Evolutionary conservation across 2,797 vertebrate species (phyloP), one percentile per base, ranked within the genome.

Genomic region (Sebastes hubbsi): DNA sequence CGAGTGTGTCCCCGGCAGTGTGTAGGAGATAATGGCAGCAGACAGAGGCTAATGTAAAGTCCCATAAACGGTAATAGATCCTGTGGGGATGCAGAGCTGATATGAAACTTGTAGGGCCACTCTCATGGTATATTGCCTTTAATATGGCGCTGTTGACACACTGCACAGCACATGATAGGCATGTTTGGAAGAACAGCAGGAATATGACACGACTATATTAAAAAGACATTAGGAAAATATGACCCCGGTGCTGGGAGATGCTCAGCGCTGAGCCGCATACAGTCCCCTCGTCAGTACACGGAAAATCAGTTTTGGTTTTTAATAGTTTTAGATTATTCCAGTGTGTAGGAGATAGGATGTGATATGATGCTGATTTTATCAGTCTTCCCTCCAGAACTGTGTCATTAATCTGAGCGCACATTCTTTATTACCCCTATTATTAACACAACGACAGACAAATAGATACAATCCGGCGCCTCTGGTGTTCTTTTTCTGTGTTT

Each of bases 51-150:
- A 93, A 92, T 93, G 92, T 91, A 87, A 85, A 92, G 87, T 55
- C 81, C 77, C 78, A 92, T 92, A 92, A 95, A 93, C 88, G 36
- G 34, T 91, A 92, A 94, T 92, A 89, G 88, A 89, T 91, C 91
- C 92, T 77, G 69, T 74, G 89, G 87, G 93, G 84, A 88, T 88
- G 72, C 49, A 72, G 78, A 71, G 74, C 86, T 84, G 66, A 93
- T 91, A 92, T 86, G 87, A 89, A 86, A 92, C 82, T 77, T 80
- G 80, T 71, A 63, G 81, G 46, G 75, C 82, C 80, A 61, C 89
- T 90, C 85, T 83, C 69, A 49, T 92, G 87, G 75, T 92, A 87
- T 93, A 93, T 91, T 91, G 89, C 89, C 82, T 94, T 93, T 94
- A 94, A 93, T 94, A 91, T 92, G 84, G 65, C 29, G 14, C 59